Conservation (phyloP, 2,888 invertebrate species). For the Polydrusus pterygomalis region DNA sequence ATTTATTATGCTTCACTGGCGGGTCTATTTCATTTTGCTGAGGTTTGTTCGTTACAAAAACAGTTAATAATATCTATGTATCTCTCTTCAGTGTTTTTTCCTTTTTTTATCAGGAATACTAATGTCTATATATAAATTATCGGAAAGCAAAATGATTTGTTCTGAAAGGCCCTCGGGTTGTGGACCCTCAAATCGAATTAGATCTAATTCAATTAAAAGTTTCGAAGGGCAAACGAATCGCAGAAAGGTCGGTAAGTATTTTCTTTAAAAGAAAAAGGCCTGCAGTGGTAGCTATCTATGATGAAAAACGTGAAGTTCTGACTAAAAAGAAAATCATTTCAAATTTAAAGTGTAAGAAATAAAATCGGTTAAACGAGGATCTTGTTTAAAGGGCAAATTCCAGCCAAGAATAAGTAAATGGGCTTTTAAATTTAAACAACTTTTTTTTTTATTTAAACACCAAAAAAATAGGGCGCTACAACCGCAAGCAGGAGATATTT, state of each 20-base stretch:
- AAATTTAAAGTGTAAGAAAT: no score
- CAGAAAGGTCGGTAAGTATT: slow-evolving; percentile 18
- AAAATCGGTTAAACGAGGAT: no score
- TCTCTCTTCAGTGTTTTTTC: neutral
- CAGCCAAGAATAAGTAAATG: no score
- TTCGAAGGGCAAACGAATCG: slow-evolving; percentile 64
- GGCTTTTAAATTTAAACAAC: no score
- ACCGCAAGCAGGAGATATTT: no score
- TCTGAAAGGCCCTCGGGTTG: slow-evolving; percentile 65
- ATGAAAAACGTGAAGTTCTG: neutral
- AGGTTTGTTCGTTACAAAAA: neutral
- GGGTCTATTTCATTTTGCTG: no score
- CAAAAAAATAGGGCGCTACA: no score
- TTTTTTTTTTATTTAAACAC: no score
- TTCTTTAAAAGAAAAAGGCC: slow-evolving; percentile 21
- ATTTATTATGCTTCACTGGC: no score
- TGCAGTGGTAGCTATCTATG: neutral
- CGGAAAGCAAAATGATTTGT: slow-evolving; percentile 69
- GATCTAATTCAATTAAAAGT: slow-evolving; percentile 74
- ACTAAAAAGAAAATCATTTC: neutral
- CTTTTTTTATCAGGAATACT: slow-evolving; percentile 16
- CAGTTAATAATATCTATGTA: neutral
- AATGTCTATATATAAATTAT: slow-evolving; percentile 63
- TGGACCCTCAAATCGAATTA: slow-evolving; percentile 72
- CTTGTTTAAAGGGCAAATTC: no score